Conservation (phyloP, 2,888 invertebrate species). For the Spilarctia lutea region DNA sequence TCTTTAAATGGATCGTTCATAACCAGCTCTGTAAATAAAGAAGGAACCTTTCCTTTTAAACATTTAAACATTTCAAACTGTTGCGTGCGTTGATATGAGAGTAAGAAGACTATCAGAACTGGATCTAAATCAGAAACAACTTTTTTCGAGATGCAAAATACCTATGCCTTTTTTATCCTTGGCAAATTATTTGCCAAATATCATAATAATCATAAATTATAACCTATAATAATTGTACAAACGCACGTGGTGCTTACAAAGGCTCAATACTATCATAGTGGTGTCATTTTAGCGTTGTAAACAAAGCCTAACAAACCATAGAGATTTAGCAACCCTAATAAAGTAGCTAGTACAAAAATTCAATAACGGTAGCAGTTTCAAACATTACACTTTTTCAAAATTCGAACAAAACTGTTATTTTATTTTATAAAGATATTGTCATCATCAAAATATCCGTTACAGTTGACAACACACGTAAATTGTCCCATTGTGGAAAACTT, state of each 20-base stretch:
- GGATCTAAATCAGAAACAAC: too few species aligned
- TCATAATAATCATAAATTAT: not conserved
- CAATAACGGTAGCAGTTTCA: too few species aligned
- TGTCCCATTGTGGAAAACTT: slow-evolving; percentile 28
- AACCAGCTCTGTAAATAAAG: slow-evolving; percentile 22
- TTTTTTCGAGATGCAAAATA: too few species aligned
- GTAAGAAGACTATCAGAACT: not conserved
- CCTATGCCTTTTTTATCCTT: not conserved
- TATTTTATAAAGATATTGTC: not conserved
- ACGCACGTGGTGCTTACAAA: not conserved
- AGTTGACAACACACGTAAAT: slow-evolving; percentile 19
- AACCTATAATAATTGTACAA: too few species aligned
- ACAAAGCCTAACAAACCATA: not conserved
- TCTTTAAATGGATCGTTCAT: slow-evolving; percentile 33
- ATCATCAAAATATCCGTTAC: slow-evolving; percentile 10
- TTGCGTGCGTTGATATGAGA: not conserved
- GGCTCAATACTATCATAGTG: too few species aligned
- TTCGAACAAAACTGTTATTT: not conserved
- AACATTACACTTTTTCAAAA: not conserved
- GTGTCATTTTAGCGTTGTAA: not conserved
- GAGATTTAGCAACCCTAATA: not conserved
- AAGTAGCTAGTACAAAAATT: not conserved
- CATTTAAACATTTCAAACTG: not conserved
- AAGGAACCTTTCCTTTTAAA: slow-evolving; percentile 2
- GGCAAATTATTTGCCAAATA: not conserved